Evolutionary conservation across 2,888 invertebrate genomes (phyloP).

Genomic region (Dione vanillae): DNA sequence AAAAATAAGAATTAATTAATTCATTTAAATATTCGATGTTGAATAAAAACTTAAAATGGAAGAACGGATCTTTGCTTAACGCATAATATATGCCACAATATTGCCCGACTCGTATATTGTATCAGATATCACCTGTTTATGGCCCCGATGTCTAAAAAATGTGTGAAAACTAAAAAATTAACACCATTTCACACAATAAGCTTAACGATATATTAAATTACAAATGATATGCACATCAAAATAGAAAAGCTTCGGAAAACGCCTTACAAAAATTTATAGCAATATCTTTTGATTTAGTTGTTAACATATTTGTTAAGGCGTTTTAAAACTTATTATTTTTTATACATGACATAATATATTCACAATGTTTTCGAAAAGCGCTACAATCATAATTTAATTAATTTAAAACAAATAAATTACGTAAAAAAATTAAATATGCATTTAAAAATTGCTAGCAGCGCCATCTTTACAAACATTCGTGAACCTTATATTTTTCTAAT

Average conservation of each 20-base stretch:
- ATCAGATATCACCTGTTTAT: slow-evolving; percentile 63
- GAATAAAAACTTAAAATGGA: slow-evolving; percentile 7
- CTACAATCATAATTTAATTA: slow-evolving; percentile 9
- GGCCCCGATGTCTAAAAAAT: slow-evolving; percentile 65
- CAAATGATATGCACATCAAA: slow-evolving; percentile 39
- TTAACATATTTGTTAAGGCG: slow-evolving; percentile 21
- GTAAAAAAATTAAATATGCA: background rate
- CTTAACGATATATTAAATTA: slow-evolving; percentile 36
- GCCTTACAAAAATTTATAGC: slow-evolving; percentile 23
- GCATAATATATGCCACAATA: background rate
- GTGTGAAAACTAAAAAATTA: slow-evolving; percentile 44
- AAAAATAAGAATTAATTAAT: background rate
- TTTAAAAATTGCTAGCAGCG: background rate
- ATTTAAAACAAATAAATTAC: background rate
- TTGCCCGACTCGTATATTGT: slow-evolving; percentile 2
- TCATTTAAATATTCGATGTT: slow-evolving; percentile 11
- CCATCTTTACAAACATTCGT: slow-evolving; percentile 13
- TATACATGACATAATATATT: no score
- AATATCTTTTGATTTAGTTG: slow-evolving; percentile 16
- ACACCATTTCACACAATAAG: slow-evolving; percentile 33
- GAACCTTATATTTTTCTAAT: background rate
- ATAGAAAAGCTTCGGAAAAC: slow-evolving; percentile 22
- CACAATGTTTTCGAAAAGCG: background rate
- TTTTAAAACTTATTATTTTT: background rate
- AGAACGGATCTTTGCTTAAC: background rate